Percentiles rank a stretch among this genome's conserved stretches.
These are phyloP conservation scores for Perca flavescens DNA, from an alignment of 2,113 vertebrate species.

Conservation along the genomic window DNA sequence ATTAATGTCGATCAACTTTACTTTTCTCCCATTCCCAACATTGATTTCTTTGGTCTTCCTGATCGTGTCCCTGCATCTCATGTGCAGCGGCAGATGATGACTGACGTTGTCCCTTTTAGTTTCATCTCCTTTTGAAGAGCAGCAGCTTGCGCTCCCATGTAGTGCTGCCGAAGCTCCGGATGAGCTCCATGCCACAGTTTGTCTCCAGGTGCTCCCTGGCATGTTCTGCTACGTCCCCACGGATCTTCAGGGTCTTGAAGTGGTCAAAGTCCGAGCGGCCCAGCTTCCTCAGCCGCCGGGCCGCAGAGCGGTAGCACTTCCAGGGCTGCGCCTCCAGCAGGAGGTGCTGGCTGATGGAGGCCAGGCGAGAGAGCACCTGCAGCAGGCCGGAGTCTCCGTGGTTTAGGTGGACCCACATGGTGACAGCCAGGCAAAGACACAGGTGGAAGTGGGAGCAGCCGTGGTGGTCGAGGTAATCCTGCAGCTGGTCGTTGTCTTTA, in stretches of 20 bases:
- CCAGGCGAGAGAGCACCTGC: constrained; percentile 86
- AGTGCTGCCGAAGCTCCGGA: constrained; percentile 90
- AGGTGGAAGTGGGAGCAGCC: constrained; percentile 87
- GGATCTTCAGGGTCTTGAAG: constrained; percentile 88
- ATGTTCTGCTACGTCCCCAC: constrained; percentile 84
- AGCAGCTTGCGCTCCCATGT: constrained; percentile 90
- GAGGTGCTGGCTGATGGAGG: constrained; percentile 86
- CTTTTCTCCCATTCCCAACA: background rate
- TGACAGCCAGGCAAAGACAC: constrained; percentile 91
- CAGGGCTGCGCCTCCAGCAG: constrained; percentile 94
- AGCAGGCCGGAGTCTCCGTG: constrained; percentile 89
- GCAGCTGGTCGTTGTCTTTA: constrained; percentile 71
- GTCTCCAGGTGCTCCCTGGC: constrained; percentile 86
- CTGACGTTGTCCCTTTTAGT: background rate
- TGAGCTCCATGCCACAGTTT: constrained; percentile 88
- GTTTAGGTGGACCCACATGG: constrained; percentile 98
- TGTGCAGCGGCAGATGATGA: background rate
- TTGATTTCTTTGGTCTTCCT: background rate
- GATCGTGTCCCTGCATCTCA: background rate
- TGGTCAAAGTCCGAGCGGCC: constrained; percentile 91
- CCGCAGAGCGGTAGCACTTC: constrained; percentile 94
- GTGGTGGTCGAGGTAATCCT: constrained; percentile 82
- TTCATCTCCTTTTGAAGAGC: constrained; percentile 84
- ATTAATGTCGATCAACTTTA: background rate
- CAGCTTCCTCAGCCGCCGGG: constrained; percentile 90